Evolutionary conservation across 2,888 invertebrate species (phyloP), one percentile per base, ranked within the genome.

Genomic region (Panzeria rudis): DNA sequence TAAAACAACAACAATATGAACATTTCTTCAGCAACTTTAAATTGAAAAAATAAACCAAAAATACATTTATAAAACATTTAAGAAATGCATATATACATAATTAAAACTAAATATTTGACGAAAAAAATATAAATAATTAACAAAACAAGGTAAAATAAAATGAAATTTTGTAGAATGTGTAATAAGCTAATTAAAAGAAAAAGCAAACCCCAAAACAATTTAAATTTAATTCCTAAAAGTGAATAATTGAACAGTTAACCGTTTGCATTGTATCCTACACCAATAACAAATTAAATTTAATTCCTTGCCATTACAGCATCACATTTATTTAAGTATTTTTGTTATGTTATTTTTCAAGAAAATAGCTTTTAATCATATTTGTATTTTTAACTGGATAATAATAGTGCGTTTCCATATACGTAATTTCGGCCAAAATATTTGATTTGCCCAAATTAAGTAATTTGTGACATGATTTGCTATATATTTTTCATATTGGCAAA

Each of bases 121-220:
- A 72, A 73, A 35, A 59, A 54, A 66, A 52, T 66, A 5, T 29
- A 29, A 4, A 82, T 62, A 56, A 68, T 20, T 47, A 32, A 72
- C 32, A 66, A 72, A 77, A 75, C 44, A 77, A 80, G 56, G 64
- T 64, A 77, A 66, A 75, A 64, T 52, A 35, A 44, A 69, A 76
- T 44, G 20, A 80, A 68, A 20, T 86, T 84, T 75, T 86, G 86
- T 78, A 84, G 84, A 79, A 73, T 59, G 54, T 71, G 61, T 84
- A 78, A 73, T 47, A 64, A 52, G 35, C 17, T 38, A 38, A 25
- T 3, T 20, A 62, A 52, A 61, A 78, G 2, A 54, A 2, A 25
- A 54, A 25, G 3, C 1, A 15, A 29, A 25, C 15, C 13, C 15
- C 25, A 3, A 52, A 32, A 54, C 17, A 41, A 76, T 41, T 20